Evolutionary conservation across 2,888 invertebrate genomes (phyloP).

Genomic region (Schizotus pectinicornis): DNA sequence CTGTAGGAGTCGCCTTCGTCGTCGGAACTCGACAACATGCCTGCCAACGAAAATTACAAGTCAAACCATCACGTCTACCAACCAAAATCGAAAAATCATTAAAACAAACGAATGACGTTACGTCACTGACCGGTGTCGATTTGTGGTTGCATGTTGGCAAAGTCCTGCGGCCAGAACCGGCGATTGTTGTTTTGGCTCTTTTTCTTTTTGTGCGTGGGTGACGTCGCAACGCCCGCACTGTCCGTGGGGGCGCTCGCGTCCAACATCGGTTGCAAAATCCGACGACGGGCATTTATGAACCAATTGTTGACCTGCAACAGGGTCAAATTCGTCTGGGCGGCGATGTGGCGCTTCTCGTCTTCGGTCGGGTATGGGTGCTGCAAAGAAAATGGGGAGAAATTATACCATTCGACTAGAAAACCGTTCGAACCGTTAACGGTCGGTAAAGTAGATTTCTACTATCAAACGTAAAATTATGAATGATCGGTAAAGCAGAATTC

Average conservation of each 20-base stretch:
- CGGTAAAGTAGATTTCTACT: no score
- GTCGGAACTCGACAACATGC: slow-evolving; percentile 67
- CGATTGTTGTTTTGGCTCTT: slow-evolving; percentile 69
- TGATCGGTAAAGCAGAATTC: no score
- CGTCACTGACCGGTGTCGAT: slow-evolving; percentile 63
- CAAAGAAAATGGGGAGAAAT: slow-evolving; percentile 30
- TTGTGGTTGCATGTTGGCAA: slow-evolving; percentile 67
- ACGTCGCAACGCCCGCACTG: slow-evolving; percentile 42
- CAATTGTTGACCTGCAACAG: slow-evolving; percentile 83
- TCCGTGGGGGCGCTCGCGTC: slow-evolving; percentile 67
- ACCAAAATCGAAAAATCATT: not conserved
- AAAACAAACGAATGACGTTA: slow-evolving; percentile 7
- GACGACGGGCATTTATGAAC: slow-evolving; percentile 92
- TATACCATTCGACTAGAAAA: not conserved
- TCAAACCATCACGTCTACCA: not conserved
- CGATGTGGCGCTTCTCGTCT: slow-evolving; percentile 90
- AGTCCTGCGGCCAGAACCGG: slow-evolving; percentile 77
- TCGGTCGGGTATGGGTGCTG: slow-evolving; percentile 96
- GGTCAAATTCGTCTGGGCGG: slow-evolving; percentile 87
- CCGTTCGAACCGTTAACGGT: no score
- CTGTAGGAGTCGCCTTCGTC: slow-evolving; percentile 64
- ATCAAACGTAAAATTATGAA: no score
- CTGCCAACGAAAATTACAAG: slow-evolving; percentile 49
- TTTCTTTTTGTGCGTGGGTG: slow-evolving; percentile 60
- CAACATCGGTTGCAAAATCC: slow-evolving; percentile 92